A percentile compares a stretch with the other conserved stretches of the same genome.
Evolutionary conservation across 1,140 invertebrate genomes (phyloP).

Genomic region (Drosophila carrolli): DNA sequence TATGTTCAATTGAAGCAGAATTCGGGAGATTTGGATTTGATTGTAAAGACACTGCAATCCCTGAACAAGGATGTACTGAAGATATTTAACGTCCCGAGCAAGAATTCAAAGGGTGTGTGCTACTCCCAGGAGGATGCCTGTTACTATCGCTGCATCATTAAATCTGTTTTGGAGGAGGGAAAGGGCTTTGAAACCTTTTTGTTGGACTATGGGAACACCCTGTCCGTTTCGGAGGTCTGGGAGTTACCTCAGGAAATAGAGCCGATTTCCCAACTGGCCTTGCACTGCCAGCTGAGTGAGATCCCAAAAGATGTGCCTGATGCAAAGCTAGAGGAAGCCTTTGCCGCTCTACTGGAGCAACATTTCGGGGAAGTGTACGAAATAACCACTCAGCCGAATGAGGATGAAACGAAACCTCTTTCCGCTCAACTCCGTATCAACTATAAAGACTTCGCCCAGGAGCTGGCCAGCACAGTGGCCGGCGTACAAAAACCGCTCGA

Average conservation of each 20-base stretch:
- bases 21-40: conserved; percentile 86
- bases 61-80: conserved; percentile 41
- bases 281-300: conserved; percentile 86
- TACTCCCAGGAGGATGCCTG: conserved; percentile 88
- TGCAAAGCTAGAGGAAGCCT: conserved; percentile 56
- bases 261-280: conserved; percentile 86
- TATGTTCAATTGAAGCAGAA: conserved; percentile 89
- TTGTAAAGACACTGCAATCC: conserved; percentile 86
- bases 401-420: conserved; percentile 16
- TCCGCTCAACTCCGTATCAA: conserved; percentile 58
- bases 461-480: conserved; percentile 65
- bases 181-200: conserved; percentile 87
- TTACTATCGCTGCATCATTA: conserved; percentile 89
- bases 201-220: conserved; percentile 90
- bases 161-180: conserved; percentile 86
- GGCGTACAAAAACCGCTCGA: conserved; percentile 62
- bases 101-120: conserved; percentile 85
- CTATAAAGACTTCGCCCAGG: conserved; percentile 72
- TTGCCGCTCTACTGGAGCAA: conserved; percentile 60
- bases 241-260: conserved; percentile 87
- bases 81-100: not conserved
- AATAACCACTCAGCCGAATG: conserved; percentile 47
- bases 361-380: conserved; percentile 79
- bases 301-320: conserved; percentile 54
- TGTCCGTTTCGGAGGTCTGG: conserved; percentile 86